These are phyloP conservation scores for Leucophenga maculata DNA, from an alignment of 2,888 invertebrate genomes.

Conservation along the genomic window DNA sequence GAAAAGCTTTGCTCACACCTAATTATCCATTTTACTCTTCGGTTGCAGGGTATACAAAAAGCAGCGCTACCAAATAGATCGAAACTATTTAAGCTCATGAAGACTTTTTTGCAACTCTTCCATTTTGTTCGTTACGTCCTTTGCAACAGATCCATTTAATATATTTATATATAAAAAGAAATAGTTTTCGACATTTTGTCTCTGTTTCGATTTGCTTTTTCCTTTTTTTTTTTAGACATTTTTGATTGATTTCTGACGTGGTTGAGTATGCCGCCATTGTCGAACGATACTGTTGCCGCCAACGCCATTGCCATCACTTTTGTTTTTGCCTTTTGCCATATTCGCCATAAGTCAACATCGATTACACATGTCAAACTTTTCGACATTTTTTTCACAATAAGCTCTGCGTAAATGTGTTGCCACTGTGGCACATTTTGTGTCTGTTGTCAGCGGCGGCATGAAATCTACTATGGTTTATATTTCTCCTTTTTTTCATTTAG, in stretches of 20 bases:
- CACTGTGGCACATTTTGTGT: slow-evolving; percentile 17
- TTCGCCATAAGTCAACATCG: slow-evolving; percentile 21
- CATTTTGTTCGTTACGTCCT: no score
- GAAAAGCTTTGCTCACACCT: no score
- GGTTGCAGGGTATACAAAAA: no score
- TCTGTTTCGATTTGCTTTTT: slow-evolving; percentile 5
- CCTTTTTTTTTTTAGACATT: neutral
- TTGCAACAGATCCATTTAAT: no score
- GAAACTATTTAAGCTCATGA: no score
- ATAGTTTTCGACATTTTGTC: slow-evolving; percentile 6
- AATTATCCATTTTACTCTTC: no score
- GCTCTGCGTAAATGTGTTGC: slow-evolving; percentile 11
- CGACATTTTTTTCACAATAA: neutral
- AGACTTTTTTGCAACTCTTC: no score
- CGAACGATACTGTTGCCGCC: no score
- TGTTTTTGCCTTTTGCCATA: neutral
- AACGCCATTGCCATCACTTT: neutral
- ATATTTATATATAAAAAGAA: no score
- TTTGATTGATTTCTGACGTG: slow-evolving; percentile 23
- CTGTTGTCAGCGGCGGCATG: neutral
- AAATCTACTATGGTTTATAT: neutral
- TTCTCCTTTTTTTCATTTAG: neutral
- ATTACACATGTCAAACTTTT: slow-evolving; percentile 30
- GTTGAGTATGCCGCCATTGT: neutral
- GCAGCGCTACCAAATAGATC: no score